Evolutionary conservation across 2,797 vertebrate genomes (phyloP).

Genomic region (Myotis vivesi): DNA sequence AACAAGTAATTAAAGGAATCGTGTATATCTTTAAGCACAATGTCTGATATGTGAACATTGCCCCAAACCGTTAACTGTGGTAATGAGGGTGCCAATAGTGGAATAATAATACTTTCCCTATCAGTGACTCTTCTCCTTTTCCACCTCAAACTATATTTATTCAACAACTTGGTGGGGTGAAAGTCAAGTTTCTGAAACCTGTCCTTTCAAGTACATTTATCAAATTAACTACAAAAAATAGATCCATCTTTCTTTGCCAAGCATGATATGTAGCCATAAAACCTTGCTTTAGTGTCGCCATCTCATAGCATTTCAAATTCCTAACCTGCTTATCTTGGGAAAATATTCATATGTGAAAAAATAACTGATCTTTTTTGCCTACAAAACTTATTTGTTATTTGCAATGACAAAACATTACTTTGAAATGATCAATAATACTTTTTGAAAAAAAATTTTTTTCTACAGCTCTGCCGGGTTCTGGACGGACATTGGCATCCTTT

Average conservation of each 20-base stretch:
- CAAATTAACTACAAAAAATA: background rate
- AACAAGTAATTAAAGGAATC: background rate
- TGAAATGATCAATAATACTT: slow-evolving; percentile 57
- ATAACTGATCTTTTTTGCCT: background rate
- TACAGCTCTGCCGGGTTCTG: slow-evolving; percentile 29
- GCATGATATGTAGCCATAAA: background rate
- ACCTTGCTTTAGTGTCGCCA: background rate
- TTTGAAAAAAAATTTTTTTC: slow-evolving; percentile 34
- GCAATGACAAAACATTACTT: slow-evolving; percentile 61
- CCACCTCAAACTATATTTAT: background rate
- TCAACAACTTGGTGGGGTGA: background rate
- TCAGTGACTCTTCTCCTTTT: background rate
- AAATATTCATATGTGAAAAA: slow-evolving; percentile 54
- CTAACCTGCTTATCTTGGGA: slow-evolving; percentile 56
- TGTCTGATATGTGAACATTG: background rate
- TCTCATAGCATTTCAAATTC: slow-evolving; percentile 65
- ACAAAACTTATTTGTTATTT: slow-evolving; percentile 60
- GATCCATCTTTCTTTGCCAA: slow-evolving; percentile 22
- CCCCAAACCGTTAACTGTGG: background rate
- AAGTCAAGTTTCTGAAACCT: background rate
- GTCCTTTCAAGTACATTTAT: slow-evolving; percentile 52
- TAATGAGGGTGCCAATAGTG: background rate
- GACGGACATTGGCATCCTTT: background rate
- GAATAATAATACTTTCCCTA: background rate
- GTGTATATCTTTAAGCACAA: background rate